Evolutionary conservation across 2,797 vertebrate species (phyloP).

Genomic region (Bufotes viridis): DNA sequence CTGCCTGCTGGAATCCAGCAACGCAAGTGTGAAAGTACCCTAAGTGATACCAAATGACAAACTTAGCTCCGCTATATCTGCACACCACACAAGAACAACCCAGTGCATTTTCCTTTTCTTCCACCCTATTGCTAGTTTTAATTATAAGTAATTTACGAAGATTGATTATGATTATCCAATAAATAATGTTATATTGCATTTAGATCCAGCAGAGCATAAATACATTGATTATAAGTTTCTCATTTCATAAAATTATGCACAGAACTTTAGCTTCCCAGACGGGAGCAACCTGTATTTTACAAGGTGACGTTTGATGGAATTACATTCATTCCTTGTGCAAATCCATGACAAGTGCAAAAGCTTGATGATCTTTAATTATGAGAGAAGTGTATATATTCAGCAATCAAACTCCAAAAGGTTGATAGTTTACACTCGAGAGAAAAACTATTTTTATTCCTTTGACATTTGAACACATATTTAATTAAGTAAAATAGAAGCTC

Average conservation of each 20-base stretch:
- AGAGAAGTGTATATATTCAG: conserved; percentile 24
- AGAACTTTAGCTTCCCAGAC: background rate
- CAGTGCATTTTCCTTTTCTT: background rate
- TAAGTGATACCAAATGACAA: background rate
- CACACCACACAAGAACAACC: background rate
- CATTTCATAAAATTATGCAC: conserved; percentile 1
- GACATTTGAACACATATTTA: conserved; percentile 49
- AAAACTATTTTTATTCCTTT: conserved; percentile 46
- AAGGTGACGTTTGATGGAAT: conserved; percentile 1
- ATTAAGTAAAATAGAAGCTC: conserved; percentile 49
- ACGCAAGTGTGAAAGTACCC: no score
- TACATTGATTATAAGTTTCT: conserved; percentile 20
- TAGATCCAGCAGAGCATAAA: background rate
- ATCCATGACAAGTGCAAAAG: conserved; percentile 8
- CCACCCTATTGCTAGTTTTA: background rate
- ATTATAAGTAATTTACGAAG: conserved; percentile 9
- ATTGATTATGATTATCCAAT: background rate
- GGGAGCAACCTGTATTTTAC: background rate
- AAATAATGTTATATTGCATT: conserved; percentile 12
- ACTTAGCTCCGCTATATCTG: background rate
- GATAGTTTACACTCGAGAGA: conserved; percentile 29
- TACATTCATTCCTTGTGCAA: background rate
- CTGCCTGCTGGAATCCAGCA: no score
- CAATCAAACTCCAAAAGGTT: conserved; percentile 27
- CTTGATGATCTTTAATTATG: conserved; percentile 31